Base-by-base conservation (phyloP, 2,888 invertebrate species). In the Cheilosia scutellata region DNA sequence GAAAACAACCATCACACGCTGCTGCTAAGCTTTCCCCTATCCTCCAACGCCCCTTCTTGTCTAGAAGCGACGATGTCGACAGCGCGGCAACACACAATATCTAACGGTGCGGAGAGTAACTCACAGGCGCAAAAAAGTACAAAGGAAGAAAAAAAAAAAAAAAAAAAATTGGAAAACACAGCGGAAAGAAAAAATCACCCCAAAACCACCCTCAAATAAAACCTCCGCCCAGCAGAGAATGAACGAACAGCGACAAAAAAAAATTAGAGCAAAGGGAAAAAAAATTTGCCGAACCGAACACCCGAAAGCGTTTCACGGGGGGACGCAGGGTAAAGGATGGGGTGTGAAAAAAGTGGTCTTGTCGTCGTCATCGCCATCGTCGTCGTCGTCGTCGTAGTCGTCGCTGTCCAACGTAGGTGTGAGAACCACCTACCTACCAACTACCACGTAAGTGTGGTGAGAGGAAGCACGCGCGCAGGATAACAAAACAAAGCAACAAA, bases 281-380 rank as follows among this genome's bases (percentile, higher is more conserved):
- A 75, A 75, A 76, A 83, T 71, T 49, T 80, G 47, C 42, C 55
- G 87, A 89, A 77, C 66, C 70, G 71, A 88, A 88, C 88, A 89
- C 88, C 51, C 82, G 87, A 87, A 75, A 89, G 76, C 47, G 87
- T 84, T 70, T 47, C 68, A 74, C 29, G 25, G 44, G 84, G 90
- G 89, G 89, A 89, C 87, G 89, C 88, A 89, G 89, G 89, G 89
- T 88, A 89, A 90, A 87, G 89, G 89, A 90, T 89, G 89, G 90
- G 90, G 91, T 90, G 91, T 91, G 91, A 91, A 91, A 91, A 90
- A 90, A 90, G 90, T 89, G 90, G 83, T 87, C 76, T 83, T 87
- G 78, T 87, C 77, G 77, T 87, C 82, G 86, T 82, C 77, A 86
- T 87, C 78, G 83, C 80, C 82, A 70, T 49, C 37, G 71, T 84